Base-by-base conservation (phyloP, 2,888 invertebrate genomes). In the Seira musarum region DNA sequence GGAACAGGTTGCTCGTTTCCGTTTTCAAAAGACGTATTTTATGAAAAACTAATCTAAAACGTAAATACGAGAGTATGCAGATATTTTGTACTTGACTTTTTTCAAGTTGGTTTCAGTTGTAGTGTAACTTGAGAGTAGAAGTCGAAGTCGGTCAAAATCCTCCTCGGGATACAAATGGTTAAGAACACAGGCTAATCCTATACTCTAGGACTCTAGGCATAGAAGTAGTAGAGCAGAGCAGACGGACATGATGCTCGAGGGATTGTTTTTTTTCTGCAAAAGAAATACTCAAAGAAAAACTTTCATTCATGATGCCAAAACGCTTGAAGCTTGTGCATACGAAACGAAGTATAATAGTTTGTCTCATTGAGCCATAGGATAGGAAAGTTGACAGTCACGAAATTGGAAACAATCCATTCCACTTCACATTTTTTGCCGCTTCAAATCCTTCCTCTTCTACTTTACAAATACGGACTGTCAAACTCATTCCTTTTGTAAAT, bases 321-420 rank as follows among this genome's bases (percentile, higher is more conserved):
- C n/a, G n/a, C n/a, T n/a, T n/a, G n/a, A n/a, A n/a, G n/a, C n/a
- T n/a, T n/a, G n/a, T n/a, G n/a, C n/a, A n/a, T n/a, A n/a, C n/a
- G n/a, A n/a, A n/a, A n/a, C n/a, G 40, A 61, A 72, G 64, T 40
- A 68, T 74, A 80, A 68, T 74, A 80, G 57, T 72, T 66, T 69
- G 69, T 80, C 80, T 80, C 73, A 69, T 30, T 74, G 73, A 80
- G 74, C 80, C 74, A 69, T 73, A 74, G 63, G 73, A 80, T 69
- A 80, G 79, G 68, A 73, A 70, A 82, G 75, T 80, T 80, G 83
- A 83, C 82, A 83, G 77, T 73, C 67, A 68, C 82, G 80, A 77
- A 83, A 82, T 82, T 83, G 83, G 82, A 82, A 83, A 78, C 83
- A 82, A 83, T 83, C 80, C 81, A 83, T 83, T 80, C 74, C 66